Evolutionary conservation across 2,888 invertebrate genomes (phyloP).

Genomic region (Apocheima hispidaria): DNA sequence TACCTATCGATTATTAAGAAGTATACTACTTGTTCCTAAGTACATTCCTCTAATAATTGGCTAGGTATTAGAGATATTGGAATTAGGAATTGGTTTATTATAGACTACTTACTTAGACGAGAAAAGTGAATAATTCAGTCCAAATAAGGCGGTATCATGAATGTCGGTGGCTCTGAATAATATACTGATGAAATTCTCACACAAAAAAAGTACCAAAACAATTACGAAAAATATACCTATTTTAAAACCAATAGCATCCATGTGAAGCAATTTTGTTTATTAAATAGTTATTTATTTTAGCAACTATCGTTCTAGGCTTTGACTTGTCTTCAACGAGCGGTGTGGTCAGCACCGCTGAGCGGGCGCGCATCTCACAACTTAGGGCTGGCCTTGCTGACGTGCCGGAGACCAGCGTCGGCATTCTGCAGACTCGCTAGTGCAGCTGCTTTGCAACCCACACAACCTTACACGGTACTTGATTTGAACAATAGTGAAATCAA

Average conservation of each 20-base stretch:
- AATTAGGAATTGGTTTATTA: no score
- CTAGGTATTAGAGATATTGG: background rate
- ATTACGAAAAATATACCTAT: no score
- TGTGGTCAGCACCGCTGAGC: slow-evolving; percentile 73
- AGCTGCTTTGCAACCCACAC: slow-evolving; percentile 70
- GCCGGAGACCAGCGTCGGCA: slow-evolving; percentile 73
- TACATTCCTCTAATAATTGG: no score
- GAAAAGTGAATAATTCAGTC: no score
- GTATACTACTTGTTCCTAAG: background rate
- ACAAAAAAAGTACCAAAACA: no score
- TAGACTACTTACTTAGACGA: no score
- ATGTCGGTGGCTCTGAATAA: no score
- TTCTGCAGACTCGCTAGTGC: slow-evolving; percentile 77
- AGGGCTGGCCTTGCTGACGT: slow-evolving; percentile 69
- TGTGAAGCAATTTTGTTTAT: no score
- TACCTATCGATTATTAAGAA: background rate
- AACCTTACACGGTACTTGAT: slow-evolving; percentile 60
- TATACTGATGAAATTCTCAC: no score
- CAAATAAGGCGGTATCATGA: no score
- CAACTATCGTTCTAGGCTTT: slow-evolving; percentile 61
- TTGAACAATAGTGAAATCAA: background rate
- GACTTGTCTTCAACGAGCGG: slow-evolving; percentile 75
- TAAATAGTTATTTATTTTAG: no score
- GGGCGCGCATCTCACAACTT: slow-evolving; percentile 72
- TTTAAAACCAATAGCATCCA: no score